Evolutionary conservation across 23 tunicate genomes (phyloP).

Genomic region (Botrylloides violaceus): DNA sequence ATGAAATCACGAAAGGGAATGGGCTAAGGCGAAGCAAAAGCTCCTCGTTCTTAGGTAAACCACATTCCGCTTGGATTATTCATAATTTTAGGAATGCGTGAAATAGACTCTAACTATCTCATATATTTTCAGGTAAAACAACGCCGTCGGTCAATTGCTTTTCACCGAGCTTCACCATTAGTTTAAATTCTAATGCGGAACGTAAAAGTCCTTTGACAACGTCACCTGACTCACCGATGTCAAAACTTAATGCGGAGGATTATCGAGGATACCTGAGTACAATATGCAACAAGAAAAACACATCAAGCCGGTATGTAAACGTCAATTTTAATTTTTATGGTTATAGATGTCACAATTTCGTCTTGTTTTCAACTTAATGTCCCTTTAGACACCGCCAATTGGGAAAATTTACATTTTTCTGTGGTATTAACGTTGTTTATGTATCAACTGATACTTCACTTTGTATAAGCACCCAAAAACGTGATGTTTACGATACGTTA

Average conservation of each 20-base stretch:
- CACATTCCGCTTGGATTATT: background rate
- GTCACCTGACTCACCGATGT: background rate
- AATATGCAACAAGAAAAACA: too few relatives aligned
- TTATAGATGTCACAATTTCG: too few relatives aligned
- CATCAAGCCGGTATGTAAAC: too few relatives aligned
- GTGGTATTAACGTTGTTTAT: too few relatives aligned
- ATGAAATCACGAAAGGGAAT: background rate
- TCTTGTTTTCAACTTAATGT: too few relatives aligned
- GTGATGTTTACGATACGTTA: too few relatives aligned
- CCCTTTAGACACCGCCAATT: too few relatives aligned
- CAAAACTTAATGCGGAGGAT: background rate
- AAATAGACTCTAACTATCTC: background rate
- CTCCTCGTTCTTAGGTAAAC: conserved; percentile 14
- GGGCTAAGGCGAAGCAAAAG: conserved; percentile 11
- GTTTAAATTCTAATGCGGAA: background rate
- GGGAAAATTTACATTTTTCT: too few relatives aligned
- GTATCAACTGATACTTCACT: too few relatives aligned
- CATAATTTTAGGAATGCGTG: background rate
- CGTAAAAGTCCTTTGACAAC: too few relatives aligned
- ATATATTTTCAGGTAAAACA: background rate
- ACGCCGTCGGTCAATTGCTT: background rate
- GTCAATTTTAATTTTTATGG: too few relatives aligned
- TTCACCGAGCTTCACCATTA: background rate
- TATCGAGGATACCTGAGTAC: background rate
- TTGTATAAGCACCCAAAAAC: too few relatives aligned